phyloP scores from a whole-genome alignment of 2,888 invertebrate species.

The Dexiosoma caninum region DNA sequence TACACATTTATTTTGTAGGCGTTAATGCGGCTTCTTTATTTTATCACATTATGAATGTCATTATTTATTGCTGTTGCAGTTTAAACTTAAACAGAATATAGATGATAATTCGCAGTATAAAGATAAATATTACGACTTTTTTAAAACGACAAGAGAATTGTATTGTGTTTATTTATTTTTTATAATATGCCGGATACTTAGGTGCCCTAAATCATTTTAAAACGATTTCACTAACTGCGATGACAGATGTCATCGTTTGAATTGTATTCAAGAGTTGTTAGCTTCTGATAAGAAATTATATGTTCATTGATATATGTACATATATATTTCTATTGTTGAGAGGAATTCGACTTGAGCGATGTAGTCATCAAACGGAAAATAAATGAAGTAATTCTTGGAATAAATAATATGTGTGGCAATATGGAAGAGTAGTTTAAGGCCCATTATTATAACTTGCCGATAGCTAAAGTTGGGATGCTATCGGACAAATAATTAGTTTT shows the following conservation, averaged over 20 bases:
- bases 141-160: not conserved
- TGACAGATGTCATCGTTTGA: conserved; percentile 30
- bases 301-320: not conserved
- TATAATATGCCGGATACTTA: conserved; percentile 31
- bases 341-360: not conserved
- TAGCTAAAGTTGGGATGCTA: too few species aligned
- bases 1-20: conserved; percentile 38
- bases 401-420: too few species aligned
- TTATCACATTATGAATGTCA: conserved; percentile 43
- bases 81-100: conserved; percentile 44
- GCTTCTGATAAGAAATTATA: conserved; percentile 1
- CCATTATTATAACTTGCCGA: too few species aligned
- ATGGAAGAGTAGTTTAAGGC: too few species aligned
- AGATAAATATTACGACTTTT: conserved; percentile 23
- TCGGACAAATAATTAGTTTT: too few species aligned
- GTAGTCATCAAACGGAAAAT: not conserved
- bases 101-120: conserved; percentile 29
- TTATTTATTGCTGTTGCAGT: conserved; percentile 43
- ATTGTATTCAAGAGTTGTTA: not conserved
- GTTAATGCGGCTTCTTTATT: conserved; percentile 52
- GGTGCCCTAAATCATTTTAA: conserved; percentile 43
- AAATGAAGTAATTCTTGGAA: too few species aligned
- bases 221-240: not conserved
- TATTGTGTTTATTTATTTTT: not conserved
- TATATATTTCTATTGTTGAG: not conserved